These are phyloP conservation scores for Athene noctua DNA, from an alignment of 2,113 vertebrate genomes.

Conservation along the genomic window DNA sequence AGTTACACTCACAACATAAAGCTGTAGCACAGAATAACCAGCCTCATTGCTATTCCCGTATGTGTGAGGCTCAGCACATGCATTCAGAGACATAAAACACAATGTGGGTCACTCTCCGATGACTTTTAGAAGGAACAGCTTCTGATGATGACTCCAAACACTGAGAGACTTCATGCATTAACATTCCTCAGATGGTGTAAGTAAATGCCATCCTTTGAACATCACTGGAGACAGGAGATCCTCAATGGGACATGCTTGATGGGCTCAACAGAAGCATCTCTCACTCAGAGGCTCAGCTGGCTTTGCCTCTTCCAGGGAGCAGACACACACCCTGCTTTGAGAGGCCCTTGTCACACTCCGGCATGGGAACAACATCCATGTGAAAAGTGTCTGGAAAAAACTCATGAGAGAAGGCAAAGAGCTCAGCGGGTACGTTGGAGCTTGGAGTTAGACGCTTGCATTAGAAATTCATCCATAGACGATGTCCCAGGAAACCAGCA, in stretches of 20 bases:
- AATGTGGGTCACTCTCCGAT: not conserved
- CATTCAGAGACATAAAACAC: not conserved
- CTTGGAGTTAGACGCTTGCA: not conserved
- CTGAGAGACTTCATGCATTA: not conserved
- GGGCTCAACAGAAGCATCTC: not conserved
- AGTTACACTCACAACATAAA: fast-evolving
- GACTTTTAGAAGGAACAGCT: not conserved
- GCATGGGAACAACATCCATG: not conserved
- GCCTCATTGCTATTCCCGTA: not conserved
- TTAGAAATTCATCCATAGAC: not conserved
- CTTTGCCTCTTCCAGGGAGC: not conserved
- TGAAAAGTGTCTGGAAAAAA: not conserved
- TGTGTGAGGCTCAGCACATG: not conserved
- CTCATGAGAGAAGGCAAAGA: not conserved
- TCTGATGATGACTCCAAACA: not conserved
- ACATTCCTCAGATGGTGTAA: not conserved
- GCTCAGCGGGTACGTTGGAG: fast-evolving
- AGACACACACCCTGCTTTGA: not conserved
- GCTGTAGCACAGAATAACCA: not conserved
- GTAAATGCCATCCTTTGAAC: not conserved
- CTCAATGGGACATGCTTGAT: not conserved
- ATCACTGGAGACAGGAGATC: not conserved
- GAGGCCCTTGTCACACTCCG: not conserved
- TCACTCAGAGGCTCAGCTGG: not conserved
- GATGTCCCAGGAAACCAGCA: not conserved